Evolutionary conservation across 2,797 vertebrate species (phyloP).

Genomic region (Ptychadena robeensis): DNA sequence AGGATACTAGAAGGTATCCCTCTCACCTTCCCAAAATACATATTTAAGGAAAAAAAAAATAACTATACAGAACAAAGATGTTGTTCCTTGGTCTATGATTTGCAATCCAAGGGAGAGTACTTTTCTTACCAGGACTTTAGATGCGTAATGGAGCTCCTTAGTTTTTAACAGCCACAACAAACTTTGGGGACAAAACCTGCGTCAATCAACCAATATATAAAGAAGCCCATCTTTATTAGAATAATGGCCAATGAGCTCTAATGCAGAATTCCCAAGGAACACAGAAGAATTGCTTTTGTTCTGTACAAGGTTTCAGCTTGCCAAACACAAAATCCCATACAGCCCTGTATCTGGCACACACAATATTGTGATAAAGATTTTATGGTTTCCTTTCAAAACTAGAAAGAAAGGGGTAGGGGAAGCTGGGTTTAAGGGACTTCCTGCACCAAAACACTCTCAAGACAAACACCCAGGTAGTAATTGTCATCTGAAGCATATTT

Average conservation of each 20-base stretch:
- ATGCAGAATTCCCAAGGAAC: slow-evolving; percentile 5
- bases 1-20: no score
- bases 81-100: no score
- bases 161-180: no score
- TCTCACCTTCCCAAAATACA: no score
- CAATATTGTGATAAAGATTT: slow-evolving; percentile 58
- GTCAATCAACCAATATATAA: not conserved
- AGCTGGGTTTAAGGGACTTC: slow-evolving; percentile 24
- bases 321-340: slow-evolving; percentile 54
- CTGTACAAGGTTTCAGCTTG: slow-evolving; percentile 22
- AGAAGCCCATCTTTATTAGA: not conserved
- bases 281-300: slow-evolving; percentile 55
- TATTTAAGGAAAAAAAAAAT: no score
- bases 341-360: slow-evolving; percentile 48
- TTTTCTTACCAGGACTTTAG: no score
- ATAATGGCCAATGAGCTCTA: not conserved
- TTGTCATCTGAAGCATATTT: not conserved
- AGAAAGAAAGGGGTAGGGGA: slow-evolving; percentile 33
- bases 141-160: no score
- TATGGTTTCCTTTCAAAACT: slow-evolving; percentile 56
- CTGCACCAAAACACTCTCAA: slow-evolving; percentile 18
- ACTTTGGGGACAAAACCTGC: no score
- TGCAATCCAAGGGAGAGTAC: no score
- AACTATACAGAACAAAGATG: no score
- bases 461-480: slow-evolving; percentile 20